These are phyloP conservation scores for Syngnathus floridae DNA, from an alignment of 2,113 vertebrate genomes.

Conservation along the genomic window DNA sequence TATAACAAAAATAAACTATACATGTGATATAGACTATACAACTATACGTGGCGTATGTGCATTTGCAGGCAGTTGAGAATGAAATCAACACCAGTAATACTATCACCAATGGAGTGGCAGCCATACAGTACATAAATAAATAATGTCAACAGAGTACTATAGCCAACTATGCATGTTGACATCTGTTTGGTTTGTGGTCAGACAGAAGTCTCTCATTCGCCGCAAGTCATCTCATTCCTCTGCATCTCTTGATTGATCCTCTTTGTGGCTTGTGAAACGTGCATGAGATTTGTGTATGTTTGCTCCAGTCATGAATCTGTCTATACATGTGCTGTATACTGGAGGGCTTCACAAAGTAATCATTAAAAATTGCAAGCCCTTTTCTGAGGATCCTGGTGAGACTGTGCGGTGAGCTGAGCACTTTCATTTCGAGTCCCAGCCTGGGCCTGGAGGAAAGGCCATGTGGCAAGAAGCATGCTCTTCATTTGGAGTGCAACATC, in stretches of 20 bases:
- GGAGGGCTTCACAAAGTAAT: background rate
- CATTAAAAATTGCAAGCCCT: background rate
- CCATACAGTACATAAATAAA: background rate
- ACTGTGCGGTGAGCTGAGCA: background rate
- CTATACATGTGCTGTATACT: background rate
- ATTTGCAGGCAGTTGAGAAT: background rate
- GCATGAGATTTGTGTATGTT: too few species aligned
- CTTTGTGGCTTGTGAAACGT: too few species aligned
- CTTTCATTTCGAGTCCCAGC: constrained; percentile 19
- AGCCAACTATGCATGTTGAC: background rate
- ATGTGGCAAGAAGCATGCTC: constrained; percentile 12
- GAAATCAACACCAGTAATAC: background rate
- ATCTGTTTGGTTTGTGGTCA: background rate
- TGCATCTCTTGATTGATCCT: background rate
- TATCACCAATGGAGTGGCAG: background rate
- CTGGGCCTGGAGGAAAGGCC: constrained; percentile 23
- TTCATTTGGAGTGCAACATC: constrained; percentile 11
- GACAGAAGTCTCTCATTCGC: background rate
- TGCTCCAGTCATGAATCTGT: background rate
- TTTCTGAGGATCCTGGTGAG: background rate
- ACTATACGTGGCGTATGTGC: background rate
- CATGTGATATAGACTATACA: too few species aligned
- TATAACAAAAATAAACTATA: background rate
- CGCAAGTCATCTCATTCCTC: background rate
- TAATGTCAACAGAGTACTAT: background rate